A percentile compares a stretch with the other conserved stretches of the same genome.
Evolutionary conservation across 23 tunicate genomes (phyloP).

Genomic region (Diplosoma virens): DNA sequence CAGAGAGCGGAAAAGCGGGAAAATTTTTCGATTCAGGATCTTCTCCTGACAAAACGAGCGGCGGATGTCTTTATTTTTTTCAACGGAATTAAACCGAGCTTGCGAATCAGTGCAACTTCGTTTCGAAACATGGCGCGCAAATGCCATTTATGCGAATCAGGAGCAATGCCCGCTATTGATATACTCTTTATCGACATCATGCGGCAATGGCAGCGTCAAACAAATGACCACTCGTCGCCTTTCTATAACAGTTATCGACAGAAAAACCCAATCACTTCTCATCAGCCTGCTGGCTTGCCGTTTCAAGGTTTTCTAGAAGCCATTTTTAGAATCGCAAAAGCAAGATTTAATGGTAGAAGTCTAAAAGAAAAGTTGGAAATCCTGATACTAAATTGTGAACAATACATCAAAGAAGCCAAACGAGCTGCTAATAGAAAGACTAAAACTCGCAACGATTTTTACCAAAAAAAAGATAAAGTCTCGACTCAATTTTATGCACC

Average conservation of each 20-base stretch:
- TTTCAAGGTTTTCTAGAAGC: slow-evolving; percentile 94
- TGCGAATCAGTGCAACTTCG: slow-evolving; percentile 71
- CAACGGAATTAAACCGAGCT: slow-evolving; percentile 75
- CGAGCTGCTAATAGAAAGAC: slow-evolving; percentile 28
- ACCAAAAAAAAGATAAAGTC: background rate
- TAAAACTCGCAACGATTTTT: background rate
- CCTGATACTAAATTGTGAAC: slow-evolving; percentile 58
- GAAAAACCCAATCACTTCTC: slow-evolving; percentile 16
- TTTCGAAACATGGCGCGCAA: slow-evolving; percentile 90
- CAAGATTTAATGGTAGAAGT: slow-evolving; percentile 54
- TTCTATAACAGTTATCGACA: slow-evolving; percentile 37
- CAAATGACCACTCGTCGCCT: slow-evolving; percentile 36
- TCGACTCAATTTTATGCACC: slow-evolving; percentile 9
- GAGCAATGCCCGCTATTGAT: slow-evolving; percentile 78
- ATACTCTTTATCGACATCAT: slow-evolving; percentile 82
- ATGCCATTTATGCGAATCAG: slow-evolving; percentile 74
- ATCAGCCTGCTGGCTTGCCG: slow-evolving; percentile 61
- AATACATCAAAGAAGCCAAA: slow-evolving; percentile 56
- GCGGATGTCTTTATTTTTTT: slow-evolving; percentile 77
- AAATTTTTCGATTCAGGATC: slow-evolving; percentile 31
- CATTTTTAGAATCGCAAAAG: slow-evolving; percentile 62
- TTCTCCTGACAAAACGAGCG: slow-evolving; percentile 47
- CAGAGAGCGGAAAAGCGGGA: background rate
- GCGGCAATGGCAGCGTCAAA: slow-evolving; percentile 82
- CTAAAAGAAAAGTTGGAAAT: slow-evolving; percentile 66